A percentile compares a stretch with the other conserved stretches of the same genome.
These are phyloP conservation scores for Phortica magna DNA, from an alignment of 2,888 invertebrate genomes.

Conservation along the genomic window DNA sequence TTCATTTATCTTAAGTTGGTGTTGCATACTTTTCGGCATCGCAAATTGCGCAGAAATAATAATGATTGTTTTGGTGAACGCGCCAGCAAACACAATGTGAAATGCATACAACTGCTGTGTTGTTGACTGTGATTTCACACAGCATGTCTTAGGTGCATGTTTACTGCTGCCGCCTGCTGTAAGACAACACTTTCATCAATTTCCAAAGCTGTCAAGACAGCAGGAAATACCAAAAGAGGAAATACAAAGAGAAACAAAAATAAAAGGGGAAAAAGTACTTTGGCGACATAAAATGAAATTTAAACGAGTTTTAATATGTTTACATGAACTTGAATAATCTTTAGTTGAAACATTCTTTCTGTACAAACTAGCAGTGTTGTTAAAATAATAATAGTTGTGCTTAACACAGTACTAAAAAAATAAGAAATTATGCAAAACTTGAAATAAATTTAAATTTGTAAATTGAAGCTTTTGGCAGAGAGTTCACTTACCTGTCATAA, in stretches of 20 bases:
- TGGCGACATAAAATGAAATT: background rate
- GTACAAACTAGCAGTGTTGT: no score
- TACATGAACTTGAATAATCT: no score
- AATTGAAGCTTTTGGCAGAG: no score
- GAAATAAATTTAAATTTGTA: background rate
- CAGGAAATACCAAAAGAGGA: background rate
- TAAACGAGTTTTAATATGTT: background rate
- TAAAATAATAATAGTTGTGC: no score
- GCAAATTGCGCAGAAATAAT: conserved; percentile 30
- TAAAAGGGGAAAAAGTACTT: background rate
- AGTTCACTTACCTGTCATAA: background rate
- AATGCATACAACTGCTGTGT: background rate
- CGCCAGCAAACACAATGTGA: background rate
- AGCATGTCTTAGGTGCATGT: background rate
- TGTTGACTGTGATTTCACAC: conserved; percentile 13
- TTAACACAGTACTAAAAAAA: background rate
- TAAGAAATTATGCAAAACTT: background rate
- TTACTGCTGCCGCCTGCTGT: background rate
- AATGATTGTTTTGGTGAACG: background rate
- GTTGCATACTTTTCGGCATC: conserved; percentile 20
- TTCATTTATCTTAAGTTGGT: conserved; percentile 13
- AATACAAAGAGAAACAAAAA: no score
- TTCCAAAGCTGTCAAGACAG: conserved; percentile 25
- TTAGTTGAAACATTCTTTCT: no score
- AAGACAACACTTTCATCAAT: conserved; percentile 25